These are phyloP conservation scores for Trachemys scripta DNA, from an alignment of 2,113 vertebrate genomes.

Conservation along the genomic window DNA sequence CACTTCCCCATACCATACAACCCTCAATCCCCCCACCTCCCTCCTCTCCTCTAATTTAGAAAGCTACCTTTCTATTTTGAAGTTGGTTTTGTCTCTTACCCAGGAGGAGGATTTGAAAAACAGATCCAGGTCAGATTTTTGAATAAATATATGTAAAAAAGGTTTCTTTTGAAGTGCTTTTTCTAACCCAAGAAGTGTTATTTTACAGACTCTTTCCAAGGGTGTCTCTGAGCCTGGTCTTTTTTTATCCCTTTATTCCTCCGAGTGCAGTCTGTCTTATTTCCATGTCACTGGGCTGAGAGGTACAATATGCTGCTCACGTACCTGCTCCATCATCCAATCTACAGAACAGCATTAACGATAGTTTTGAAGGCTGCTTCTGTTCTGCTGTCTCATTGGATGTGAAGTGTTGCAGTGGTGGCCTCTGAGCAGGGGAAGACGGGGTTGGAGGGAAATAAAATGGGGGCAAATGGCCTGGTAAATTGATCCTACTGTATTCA, in stretches of 20 bases:
- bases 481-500: constrained; percentile 2
- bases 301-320: neutral
- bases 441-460: neutral
- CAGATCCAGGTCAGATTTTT: neutral
- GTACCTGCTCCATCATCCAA: neutral
- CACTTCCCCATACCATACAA: neutral
- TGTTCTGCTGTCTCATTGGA: neutral
- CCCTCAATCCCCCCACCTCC: neutral
- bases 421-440: neutral
- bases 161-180: neutral
- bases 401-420: neutral
- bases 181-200: neutral
- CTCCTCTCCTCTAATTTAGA: neutral
- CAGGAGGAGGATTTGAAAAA: neutral
- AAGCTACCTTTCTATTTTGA: neutral
- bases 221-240: neutral
- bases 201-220: neutral
- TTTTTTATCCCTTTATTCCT: neutral
- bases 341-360: rapidly evolving
- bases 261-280: neutral
- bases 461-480: neutral
- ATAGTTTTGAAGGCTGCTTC: neutral
- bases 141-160: neutral
- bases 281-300: neutral
- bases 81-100: neutral